Conservation (phyloP, 2,113 vertebrate genomes). For the Burhinus bistriatus region DNA sequence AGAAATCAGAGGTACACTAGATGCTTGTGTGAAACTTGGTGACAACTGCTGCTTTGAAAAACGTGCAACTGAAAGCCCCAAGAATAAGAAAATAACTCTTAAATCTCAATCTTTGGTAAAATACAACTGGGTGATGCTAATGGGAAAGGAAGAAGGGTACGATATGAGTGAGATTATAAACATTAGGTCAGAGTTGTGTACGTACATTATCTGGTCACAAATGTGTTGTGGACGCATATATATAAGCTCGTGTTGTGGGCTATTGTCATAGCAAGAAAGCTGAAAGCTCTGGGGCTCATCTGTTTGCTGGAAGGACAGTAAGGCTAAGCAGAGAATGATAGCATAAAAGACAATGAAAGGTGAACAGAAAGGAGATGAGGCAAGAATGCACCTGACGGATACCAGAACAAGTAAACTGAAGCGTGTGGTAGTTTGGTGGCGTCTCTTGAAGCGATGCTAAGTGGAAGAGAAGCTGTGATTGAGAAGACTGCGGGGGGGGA, state of each 20-base stretch:
- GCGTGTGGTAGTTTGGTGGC: not conserved
- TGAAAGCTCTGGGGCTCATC: not conserved
- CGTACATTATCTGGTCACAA: not conserved
- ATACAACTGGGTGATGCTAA: not conserved
- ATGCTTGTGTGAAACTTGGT: not conserved
- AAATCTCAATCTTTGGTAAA: not conserved
- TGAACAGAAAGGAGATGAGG: not conserved
- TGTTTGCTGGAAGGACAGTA: not conserved
- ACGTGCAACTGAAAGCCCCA: not conserved
- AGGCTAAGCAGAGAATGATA: not conserved
- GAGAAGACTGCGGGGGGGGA: rapidly evolving
- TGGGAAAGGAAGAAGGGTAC: not conserved
- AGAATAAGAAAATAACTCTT: not conserved
- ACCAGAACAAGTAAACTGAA: not conserved
- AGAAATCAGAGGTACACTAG: not conserved
- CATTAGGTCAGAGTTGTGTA: not conserved
- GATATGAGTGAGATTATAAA: not conserved
- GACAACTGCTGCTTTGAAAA: not conserved
- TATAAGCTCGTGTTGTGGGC: not conserved
- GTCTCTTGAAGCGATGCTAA: not conserved
- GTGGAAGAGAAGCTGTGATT: not conserved
- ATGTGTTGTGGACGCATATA: not conserved
- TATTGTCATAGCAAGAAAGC: not conserved
- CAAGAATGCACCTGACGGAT: not conserved
- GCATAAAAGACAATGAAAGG: not conserved